phyloP scores from a whole-genome alignment of 1,140 invertebrate genomes.

The Calliphora vicina region DNA sequence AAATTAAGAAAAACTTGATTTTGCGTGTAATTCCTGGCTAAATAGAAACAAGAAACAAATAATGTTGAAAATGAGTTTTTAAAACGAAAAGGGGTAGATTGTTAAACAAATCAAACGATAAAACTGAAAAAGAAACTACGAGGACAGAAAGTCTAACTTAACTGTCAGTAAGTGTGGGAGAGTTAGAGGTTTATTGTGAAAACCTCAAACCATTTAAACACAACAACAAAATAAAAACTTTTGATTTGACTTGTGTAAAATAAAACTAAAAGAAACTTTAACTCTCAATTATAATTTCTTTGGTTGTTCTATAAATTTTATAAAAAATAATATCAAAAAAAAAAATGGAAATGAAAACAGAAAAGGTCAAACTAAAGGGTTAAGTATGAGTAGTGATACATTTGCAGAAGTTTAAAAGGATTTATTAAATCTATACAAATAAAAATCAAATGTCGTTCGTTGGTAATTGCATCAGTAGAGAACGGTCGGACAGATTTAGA shows the following conservation, averaged over 20 bases:
- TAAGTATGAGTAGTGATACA: conserved; percentile 1
- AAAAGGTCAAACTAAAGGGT: conserved; percentile 1
- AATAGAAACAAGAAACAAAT: no score
- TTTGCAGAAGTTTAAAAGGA: no score
- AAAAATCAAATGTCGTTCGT: no score
- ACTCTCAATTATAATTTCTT: conserved; percentile 4
- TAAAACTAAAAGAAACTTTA: neutral
- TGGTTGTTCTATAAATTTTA: neutral
- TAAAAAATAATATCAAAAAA: neutral
- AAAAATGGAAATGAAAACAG: neutral
- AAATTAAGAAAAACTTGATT: neutral
- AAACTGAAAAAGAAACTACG: neutral
- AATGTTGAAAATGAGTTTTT: conserved; percentile 11
- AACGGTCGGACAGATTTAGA: no score
- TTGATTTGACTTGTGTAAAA: conserved; percentile 9
- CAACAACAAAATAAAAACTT: neutral
- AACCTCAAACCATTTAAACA: neutral
- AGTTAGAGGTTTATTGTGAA: neutral
- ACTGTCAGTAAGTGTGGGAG: neutral
- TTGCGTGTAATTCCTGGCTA: neutral
- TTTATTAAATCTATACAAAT: neutral
- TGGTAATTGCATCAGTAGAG: no score
- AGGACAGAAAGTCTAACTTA: no score
- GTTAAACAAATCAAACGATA: neutral
- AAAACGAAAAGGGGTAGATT: neutral